Evolutionary conservation across 2,797 vertebrate genomes (phyloP), one percentile per base, ranked within the genome.

Genomic region (Eospalax fontanierii): DNA sequence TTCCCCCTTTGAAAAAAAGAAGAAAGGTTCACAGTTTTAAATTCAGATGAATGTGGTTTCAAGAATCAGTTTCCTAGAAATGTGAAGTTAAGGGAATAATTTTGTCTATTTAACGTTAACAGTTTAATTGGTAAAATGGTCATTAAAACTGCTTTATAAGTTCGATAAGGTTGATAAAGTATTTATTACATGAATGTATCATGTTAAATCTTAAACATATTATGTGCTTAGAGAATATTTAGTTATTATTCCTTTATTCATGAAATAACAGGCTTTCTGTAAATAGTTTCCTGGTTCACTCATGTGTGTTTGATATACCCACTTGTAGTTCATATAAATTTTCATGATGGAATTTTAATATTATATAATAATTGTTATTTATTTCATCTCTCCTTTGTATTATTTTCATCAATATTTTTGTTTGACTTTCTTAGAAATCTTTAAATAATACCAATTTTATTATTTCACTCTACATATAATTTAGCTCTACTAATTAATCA

Each of bases 331-430:
- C 7, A 35, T 63, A 59, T 61, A 95, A 95, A 76, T 6, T 75
- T 70, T 14, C 35, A 30, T 83, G 10, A 59, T 68, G 19, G 16
- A 87, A 87, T 65, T 86, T 59, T 35, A 70, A 24, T 40, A 78
- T 57, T 46, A 14, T 50, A 16, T 33, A 38, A 26, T 33, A 43
- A 87, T 61, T 30, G 78, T 68, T 90, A 16, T 30, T 61, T 61
- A 68, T 63, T 66, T 12, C 50, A 8, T 73, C 10, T 89, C 86
- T 79, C 3, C 6, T 84, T 79, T 80, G 61, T 6, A 90, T 21
- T n/a, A 66, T 61, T 46, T 35, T 90, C 91, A 73, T 68, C 84
- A 71, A n/a, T 63, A 85, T 87, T 94, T 68, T 87, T 93, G 18
- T 93, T 94, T 71, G 46, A 5, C 19, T 68, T 80, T 68, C 22